Conservation (phyloP, 2,888 invertebrate genomes). For the Girardia tigrina region DNA sequence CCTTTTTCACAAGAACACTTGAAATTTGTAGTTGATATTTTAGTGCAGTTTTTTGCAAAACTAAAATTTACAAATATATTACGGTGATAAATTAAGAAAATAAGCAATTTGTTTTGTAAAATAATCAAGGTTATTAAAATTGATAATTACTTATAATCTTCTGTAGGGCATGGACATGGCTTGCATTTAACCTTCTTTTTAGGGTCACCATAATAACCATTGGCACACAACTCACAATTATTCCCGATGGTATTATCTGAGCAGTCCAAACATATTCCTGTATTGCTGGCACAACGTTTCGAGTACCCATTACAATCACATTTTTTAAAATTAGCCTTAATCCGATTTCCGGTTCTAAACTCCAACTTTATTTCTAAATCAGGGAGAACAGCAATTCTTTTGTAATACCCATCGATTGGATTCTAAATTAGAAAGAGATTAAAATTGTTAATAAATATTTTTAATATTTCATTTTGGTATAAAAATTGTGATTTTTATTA, state of each 20-base stretch:
- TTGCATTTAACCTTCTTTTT: background rate
- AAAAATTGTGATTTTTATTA: too few species aligned
- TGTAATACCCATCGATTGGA: background rate
- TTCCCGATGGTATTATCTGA: background rate
- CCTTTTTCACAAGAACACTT: background rate
- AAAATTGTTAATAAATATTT: too few species aligned
- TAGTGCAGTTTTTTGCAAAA: background rate
- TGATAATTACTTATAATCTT: background rate
- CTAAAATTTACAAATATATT: too few species aligned
- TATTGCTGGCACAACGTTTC: background rate
- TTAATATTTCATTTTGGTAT: too few species aligned
- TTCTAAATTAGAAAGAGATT: too few species aligned
- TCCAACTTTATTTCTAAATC: background rate
- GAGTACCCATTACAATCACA: background rate
- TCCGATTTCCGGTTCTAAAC: background rate
- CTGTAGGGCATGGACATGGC: background rate
- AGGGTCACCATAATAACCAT: background rate
- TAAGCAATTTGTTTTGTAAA: too few species aligned
- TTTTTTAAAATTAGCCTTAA: background rate
- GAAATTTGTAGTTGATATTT: background rate
- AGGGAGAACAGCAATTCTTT: background rate
- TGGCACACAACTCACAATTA: background rate
- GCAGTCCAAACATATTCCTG: background rate
- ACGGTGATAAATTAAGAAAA: too few species aligned
- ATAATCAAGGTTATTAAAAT: too few species aligned